phyloP scores from a whole-genome alignment of 2,113 vertebrate species.

The Camelus dromedarius region DNA sequence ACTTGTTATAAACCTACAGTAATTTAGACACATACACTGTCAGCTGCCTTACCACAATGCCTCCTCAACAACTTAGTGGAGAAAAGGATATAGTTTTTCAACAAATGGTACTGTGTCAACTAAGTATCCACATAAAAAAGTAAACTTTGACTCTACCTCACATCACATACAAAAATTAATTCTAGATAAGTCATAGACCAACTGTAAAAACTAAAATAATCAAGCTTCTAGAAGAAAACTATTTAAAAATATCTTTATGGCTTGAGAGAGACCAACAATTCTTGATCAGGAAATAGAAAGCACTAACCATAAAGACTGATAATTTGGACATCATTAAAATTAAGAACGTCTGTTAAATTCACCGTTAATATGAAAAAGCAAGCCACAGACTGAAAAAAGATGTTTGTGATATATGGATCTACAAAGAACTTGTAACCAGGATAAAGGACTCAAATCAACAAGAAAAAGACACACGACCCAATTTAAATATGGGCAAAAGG shows the following conservation, averaged over 20 bases:
- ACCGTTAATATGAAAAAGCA: neutral
- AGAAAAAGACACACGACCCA: neutral
- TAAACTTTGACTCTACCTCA: neutral
- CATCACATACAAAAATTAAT: neutral
- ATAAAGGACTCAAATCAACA: constrained; percentile 1
- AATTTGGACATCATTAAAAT: neutral
- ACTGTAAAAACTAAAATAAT: neutral
- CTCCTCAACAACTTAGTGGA: neutral
- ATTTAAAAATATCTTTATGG: neutral
- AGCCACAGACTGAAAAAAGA: neutral
- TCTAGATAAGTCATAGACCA: neutral
- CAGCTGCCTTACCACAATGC: neutral
- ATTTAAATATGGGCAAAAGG: constrained; percentile 8
- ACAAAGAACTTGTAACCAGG: neutral
- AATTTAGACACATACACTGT: neutral
- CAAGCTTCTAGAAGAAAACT: neutral
- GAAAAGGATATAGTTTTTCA: neutral
- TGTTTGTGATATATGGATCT: neutral
- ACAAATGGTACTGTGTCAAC: neutral
- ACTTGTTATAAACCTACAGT: neutral
- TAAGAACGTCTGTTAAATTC: neutral
- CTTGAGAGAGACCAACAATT: neutral
- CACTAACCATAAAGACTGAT: neutral
- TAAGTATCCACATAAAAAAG: neutral
- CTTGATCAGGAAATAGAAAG: neutral